These are phyloP conservation scores for Drosophila longiperda DNA, from an alignment of 2,888 invertebrate genomes.

Conservation along the genomic window DNA sequence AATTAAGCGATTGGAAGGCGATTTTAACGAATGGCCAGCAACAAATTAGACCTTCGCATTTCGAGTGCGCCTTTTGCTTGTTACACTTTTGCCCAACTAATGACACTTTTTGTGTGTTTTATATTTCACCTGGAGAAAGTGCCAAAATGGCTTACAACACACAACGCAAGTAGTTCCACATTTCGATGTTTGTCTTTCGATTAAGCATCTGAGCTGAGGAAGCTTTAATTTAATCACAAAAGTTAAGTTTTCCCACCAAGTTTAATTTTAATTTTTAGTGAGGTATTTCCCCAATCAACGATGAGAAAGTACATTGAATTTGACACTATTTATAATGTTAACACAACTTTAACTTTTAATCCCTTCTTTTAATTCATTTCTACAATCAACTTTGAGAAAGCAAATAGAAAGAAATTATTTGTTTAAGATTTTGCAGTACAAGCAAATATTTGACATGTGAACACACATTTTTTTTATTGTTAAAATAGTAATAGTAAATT, in stretches of 20 bases:
- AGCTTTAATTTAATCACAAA: constrained; percentile 6
- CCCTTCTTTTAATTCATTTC: not conserved
- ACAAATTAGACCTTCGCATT: constrained; percentile 47
- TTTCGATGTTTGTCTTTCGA: not conserved
- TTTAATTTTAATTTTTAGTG: not conserved
- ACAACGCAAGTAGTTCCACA: not conserved
- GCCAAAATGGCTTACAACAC: constrained; percentile 22
- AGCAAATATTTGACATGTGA: not conserved
- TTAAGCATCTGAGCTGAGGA: not conserved
- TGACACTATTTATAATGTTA: not conserved
- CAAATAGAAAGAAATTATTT: not conserved
- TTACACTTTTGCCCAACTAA: constrained; percentile 37
- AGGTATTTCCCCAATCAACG: not conserved
- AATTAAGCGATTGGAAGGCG: constrained; percentile 73
- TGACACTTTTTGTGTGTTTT: constrained; percentile 34
- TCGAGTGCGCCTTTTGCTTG: constrained; percentile 56
- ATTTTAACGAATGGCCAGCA: constrained; percentile 58
- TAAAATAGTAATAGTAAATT: not conserved
- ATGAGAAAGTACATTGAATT: not conserved
- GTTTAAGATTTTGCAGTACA: not conserved
- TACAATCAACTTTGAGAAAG: not conserved
- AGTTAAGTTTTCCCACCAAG: not conserved
- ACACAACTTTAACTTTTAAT: not conserved
- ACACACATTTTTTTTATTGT: not conserved
- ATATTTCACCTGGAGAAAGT: constrained; percentile 39